Percentiles rank a stretch among this genome's conserved stretches.
These are phyloP conservation scores for Callocephalon fimbriatum DNA, from an alignment of 2,113 vertebrate genomes.

Conservation along the genomic window DNA sequence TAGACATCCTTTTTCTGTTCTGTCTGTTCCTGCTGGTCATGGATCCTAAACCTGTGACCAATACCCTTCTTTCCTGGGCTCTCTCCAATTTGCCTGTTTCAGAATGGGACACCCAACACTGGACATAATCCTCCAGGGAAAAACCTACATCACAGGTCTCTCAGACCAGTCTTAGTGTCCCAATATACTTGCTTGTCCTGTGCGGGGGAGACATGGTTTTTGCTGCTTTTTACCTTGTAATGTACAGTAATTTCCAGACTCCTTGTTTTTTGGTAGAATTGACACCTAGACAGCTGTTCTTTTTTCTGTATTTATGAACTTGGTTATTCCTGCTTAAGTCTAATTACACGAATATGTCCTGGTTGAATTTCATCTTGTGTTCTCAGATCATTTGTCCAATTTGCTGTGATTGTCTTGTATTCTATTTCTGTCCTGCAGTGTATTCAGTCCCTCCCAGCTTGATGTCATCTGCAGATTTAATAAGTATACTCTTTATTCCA, in stretches of 20 bases:
- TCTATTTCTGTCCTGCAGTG: conserved; percentile 9
- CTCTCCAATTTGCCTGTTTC: not conserved
- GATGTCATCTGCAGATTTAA: conserved; percentile 39
- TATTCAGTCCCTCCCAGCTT: conserved; percentile 16
- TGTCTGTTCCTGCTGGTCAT: not conserved
- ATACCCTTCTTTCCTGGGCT: not conserved
- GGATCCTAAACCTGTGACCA: not conserved
- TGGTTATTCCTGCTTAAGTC: conserved; percentile 33
- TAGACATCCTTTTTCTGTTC: not conserved
- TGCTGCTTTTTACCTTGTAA: not conserved
- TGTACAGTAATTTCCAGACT: not conserved
- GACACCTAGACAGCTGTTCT: not conserved
- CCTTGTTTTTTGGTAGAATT: not conserved
- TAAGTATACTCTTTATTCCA: conserved; percentile 14
- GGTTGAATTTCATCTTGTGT: conserved; percentile 31
- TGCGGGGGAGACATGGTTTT: not conserved
- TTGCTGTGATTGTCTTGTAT: conserved; percentile 23
- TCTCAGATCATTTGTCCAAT: conserved; percentile 39
- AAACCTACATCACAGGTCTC: not conserved
- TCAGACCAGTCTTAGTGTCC: not conserved
- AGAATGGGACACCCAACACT: not conserved
- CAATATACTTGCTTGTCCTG: not conserved
- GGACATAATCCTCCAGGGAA: not conserved
- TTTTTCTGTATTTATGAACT: conserved; percentile 11
- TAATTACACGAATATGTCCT: conserved; percentile 25